Conservation (phyloP, 92 coral and sea anemone genomes). For the Zoanthus solanderi region DNA sequence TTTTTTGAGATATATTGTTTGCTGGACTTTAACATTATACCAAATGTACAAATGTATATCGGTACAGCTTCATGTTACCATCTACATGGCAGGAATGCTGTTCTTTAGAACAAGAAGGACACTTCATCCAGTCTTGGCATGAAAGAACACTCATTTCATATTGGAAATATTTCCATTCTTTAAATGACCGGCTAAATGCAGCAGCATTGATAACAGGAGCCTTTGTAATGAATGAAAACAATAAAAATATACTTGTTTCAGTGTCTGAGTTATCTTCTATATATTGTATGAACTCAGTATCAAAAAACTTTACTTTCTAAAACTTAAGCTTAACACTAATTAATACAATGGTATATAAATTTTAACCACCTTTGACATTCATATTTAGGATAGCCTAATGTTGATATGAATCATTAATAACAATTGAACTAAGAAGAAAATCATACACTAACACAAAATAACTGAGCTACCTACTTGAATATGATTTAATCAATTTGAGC, state of each 20-base stretch:
- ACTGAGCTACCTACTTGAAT: too few species aligned
- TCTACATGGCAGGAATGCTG: conserved; percentile 78
- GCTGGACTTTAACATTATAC: too few species aligned
- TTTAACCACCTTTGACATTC: neutral
- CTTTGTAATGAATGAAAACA: too few species aligned
- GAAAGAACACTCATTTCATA: conserved; percentile 46
- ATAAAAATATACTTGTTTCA: too few species aligned
- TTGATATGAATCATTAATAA: neutral
- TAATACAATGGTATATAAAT: neutral
- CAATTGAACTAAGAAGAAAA: neutral
- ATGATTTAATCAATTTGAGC: too few species aligned
- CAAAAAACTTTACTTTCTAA: neutral
- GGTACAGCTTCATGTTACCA: conserved; percentile 82
- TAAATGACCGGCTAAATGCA: conserved; percentile 66
- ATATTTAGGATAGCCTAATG: neutral
- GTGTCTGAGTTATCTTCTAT: too few species aligned
- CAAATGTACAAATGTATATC: conserved; percentile 32
- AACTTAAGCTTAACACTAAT: neutral
- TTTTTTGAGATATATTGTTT: too few species aligned
- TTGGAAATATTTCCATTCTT: conserved; percentile 76
- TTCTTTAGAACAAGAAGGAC: conserved; percentile 60
- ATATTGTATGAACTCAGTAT: too few species aligned
- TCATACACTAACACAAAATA: too few species aligned
- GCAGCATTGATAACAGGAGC: conserved; percentile 57
- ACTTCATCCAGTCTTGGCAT: conserved; percentile 64